Evolutionary conservation across 1,140 invertebrate species (phyloP), one percentile per base, ranked within the genome.

Genomic region (Limonius californicus): DNA sequence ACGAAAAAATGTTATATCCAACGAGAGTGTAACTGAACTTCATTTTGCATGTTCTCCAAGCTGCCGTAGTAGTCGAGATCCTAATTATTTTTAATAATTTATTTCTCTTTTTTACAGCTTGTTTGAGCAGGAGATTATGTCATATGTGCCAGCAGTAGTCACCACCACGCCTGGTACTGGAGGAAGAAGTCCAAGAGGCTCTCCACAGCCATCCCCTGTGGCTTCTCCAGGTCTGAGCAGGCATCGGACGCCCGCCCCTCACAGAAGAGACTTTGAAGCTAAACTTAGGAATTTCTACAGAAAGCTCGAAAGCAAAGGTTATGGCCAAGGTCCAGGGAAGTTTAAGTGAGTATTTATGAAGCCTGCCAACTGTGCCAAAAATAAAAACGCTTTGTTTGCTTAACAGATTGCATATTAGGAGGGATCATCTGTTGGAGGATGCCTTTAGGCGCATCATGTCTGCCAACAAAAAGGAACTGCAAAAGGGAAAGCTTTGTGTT

Each of bases 61-160:
- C n/a, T n/a, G n/a, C n/a, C n/a, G n/a, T n/a, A n/a, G n/a, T n/a
- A n/a, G n/a, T n/a, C n/a, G n/a, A n/a, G n/a, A n/a, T n/a, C n/a
- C n/a, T n/a, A n/a, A n/a, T n/a, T n/a, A n/a, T n/a, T n/a, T n/a
- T n/a, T n/a, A n/a, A n/a, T n/a, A n/a, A n/a, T n/a, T n/a, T n/a
- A n/a, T n/a, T n/a, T 14, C 14, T 45, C 12, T 8, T 21, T 2
- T 66, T 84, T 86, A 27, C 83, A 96, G 94, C 83, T 85, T 97
- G 69, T 97, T 97, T 82, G 94, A 98, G 77, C 92, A 97, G 84
- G 95, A 98, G 83, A 97, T 98, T 72, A 97, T 97, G 94, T 95
- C 92, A 58, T 97, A 96, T 80, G 91, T 97, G 72, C 94, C 94
- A 64, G 88, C 89, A 58, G 85, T 76, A 14, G 62, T 72, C 70